phyloP scores from a whole-genome alignment of 2,797 vertebrate species.

The Sternotherus odoratus region DNA sequence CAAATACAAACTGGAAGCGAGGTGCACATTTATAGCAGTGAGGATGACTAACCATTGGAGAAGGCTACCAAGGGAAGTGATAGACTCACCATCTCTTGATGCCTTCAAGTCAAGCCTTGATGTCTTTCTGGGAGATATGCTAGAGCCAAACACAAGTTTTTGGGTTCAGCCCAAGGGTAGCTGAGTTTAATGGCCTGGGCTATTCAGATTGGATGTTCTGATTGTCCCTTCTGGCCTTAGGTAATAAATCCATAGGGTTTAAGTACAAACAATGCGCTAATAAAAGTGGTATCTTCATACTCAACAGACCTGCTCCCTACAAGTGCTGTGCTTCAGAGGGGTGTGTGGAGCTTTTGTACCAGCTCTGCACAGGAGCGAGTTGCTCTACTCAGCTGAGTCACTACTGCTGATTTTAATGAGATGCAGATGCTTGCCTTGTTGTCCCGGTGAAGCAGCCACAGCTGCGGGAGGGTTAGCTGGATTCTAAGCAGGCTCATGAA shows the following conservation, averaged over 20 bases:
- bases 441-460: background rate
- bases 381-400: background rate
- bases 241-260: background rate
- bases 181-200: background rate
- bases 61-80: background rate
- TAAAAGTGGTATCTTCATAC: background rate
- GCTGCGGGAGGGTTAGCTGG: background rate
- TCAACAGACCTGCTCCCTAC: background rate
- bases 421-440: background rate
- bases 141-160: background rate
- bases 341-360: background rate
- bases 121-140: background rate
- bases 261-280: background rate
- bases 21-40: too few relatives aligned
- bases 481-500: background rate
- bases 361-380: background rate
- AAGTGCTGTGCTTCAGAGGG: background rate
- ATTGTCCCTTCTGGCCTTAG: background rate
- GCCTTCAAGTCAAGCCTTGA: background rate
- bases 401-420: background rate
- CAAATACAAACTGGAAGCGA: background rate
- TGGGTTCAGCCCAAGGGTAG: background rate
- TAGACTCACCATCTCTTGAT: background rate
- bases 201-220: background rate
- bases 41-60: background rate